Conservation (phyloP, 2,113 vertebrate species). For the Indicator indicator region DNA sequence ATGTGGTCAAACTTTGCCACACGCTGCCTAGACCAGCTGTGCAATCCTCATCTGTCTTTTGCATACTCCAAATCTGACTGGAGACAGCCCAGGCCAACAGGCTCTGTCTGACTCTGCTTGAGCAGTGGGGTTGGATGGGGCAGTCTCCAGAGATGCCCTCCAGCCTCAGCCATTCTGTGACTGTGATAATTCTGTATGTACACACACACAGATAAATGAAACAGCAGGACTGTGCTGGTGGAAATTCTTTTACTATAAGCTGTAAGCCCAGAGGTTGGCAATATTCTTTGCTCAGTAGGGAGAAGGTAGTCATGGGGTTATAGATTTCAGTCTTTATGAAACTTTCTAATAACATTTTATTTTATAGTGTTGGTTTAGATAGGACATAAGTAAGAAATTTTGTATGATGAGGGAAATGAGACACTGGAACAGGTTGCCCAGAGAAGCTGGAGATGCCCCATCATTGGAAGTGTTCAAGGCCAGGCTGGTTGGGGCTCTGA, state of each 20-base stretch:
- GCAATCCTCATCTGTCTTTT: not conserved
- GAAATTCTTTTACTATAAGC: not conserved
- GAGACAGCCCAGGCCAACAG: fast-evolving
- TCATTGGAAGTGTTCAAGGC: not conserved
- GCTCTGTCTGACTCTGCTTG: not conserved
- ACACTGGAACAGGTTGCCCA: not conserved
- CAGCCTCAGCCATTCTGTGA: not conserved
- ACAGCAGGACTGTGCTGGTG: not conserved
- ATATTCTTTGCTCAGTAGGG: not conserved
- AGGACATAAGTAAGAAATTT: not conserved
- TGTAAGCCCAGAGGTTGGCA: not conserved
- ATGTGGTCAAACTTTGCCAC: not conserved
- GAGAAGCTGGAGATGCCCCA: not conserved
- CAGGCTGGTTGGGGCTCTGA: not conserved
- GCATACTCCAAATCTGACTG: not conserved
- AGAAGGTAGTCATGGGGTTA: not conserved
- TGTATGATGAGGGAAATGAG: not conserved
- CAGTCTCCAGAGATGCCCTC: too few species aligned
- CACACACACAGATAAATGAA: not conserved
- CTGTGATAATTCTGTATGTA: not conserved
- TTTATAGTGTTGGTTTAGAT: not conserved
- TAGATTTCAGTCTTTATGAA: not conserved
- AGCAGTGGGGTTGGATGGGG: too few species aligned
- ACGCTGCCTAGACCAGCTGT: not conserved
- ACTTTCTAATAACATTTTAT: not conserved